phyloP scores from a whole-genome alignment of 2,888 invertebrate genomes.

The Tachina grossa region DNA sequence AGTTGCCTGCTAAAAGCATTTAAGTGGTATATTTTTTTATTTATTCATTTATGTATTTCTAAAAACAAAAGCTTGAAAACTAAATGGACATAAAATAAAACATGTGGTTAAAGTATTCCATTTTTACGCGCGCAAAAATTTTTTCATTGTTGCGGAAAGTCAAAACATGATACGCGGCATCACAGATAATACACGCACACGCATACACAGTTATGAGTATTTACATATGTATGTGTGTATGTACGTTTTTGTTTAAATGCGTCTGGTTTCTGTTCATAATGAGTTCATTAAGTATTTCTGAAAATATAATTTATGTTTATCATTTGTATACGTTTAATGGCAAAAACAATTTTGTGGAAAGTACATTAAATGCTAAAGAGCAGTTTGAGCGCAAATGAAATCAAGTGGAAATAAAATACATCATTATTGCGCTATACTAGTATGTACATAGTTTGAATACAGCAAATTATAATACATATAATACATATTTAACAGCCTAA shows the following conservation, averaged over 20 bases:
- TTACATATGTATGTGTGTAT: not conserved
- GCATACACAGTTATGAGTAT: too few species aligned
- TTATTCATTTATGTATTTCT: conserved; percentile 3
- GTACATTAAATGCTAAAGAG: not conserved
- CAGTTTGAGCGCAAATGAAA: conserved; percentile 48
- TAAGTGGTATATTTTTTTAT: conserved; percentile 48
- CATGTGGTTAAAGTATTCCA: conserved; percentile 62
- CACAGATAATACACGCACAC: conserved; percentile 2
- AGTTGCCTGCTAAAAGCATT: conserved; percentile 66
- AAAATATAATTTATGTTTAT: conserved; percentile 59
- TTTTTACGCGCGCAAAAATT: conserved; percentile 48
- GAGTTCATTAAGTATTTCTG: conserved; percentile 66
- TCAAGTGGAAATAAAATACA: conserved; percentile 50
- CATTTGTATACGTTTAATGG: not conserved
- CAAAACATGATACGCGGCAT: conserved; percentile 3
- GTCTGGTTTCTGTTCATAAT: conserved; percentile 50
- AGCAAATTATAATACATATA: not conserved
- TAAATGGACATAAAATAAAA: conserved; percentile 8
- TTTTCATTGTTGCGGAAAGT: conserved; percentile 50
- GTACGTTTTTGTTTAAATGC: conserved; percentile 5
- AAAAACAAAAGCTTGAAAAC: conserved; percentile 30
- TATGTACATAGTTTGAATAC: not conserved
- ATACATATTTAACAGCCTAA: conserved; percentile 4
- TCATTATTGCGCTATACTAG: conserved; percentile 7
- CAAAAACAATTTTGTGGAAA: not conserved